Percentiles rank a stretch among this genome's conserved stretches.
phyloP scores from a whole-genome alignment of 1,140 invertebrate species.

The Drosophila elegans region DNA sequence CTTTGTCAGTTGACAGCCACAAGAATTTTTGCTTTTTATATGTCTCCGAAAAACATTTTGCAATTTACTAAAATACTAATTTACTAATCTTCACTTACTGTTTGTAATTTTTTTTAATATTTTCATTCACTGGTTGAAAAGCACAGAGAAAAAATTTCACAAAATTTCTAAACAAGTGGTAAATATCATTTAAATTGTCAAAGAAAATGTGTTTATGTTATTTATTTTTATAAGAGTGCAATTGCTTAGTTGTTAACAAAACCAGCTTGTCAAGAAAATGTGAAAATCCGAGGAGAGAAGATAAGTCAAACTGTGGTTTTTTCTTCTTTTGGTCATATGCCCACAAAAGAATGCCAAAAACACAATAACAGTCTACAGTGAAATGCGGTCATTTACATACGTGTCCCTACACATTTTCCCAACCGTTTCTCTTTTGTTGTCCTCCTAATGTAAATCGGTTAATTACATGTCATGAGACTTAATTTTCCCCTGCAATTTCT shows the following conservation, averaged over 20 bases:
- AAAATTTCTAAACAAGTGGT: constrained; percentile 16
- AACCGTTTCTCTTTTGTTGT: neutral
- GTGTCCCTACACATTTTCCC: neutral
- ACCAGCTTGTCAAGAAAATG: constrained; percentile 1
- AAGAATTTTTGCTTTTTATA: constrained; percentile 1
- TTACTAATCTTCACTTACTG: too few species aligned
- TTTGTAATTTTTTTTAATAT: too few species aligned
- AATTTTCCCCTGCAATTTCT: constrained; percentile 13
- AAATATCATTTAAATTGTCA: too few species aligned
- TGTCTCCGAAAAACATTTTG: constrained; percentile 15
- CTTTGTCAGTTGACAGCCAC: constrained; percentile 16
- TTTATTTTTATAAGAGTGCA: neutral
- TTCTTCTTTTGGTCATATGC: constrained; percentile 2
- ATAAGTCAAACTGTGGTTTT: neutral
- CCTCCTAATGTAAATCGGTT: constrained; percentile 45
- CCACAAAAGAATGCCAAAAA: constrained; percentile 53
- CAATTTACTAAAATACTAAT: constrained; percentile 26
- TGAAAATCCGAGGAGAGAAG: neutral
- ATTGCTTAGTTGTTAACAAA: neutral
- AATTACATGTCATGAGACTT: constrained; percentile 47
- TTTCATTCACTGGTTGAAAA: too few species aligned
- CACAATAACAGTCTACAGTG: constrained; percentile 26
- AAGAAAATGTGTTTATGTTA: too few species aligned
- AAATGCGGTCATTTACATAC: constrained; percentile 29
- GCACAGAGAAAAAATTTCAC: neutral